Evolutionary conservation across 2,888 invertebrate species (phyloP).

Genomic region (Thereva unica): DNA sequence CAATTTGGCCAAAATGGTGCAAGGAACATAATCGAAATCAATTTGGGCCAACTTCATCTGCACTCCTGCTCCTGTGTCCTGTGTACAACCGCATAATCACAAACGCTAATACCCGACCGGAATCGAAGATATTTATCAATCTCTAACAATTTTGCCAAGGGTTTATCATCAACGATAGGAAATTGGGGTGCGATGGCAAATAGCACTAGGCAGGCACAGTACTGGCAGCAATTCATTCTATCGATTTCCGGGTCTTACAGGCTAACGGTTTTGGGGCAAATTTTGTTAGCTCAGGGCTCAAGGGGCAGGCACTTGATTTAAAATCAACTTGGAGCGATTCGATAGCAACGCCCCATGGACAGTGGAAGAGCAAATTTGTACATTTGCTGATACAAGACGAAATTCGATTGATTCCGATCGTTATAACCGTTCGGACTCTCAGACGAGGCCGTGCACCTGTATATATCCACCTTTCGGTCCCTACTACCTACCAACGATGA

Average conservation of each 20-base stretch:
- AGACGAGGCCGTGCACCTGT: neutral
- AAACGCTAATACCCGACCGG: neutral
- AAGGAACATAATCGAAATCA: too few species aligned
- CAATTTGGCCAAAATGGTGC: too few species aligned
- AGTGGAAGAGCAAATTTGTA: conserved; percentile 16
- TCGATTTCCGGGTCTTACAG: conserved; percentile 10
- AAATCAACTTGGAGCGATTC: conserved; percentile 28
- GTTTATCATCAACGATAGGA: neutral
- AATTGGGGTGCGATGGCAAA: neutral
- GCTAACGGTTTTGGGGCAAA: conserved; percentile 15
- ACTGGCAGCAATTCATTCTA: conserved; percentile 5
- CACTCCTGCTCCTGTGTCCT: too few species aligned
- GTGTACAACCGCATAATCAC: neutral
- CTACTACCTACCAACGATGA: neutral
- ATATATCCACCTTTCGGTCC: too few species aligned
- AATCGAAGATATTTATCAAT: neutral
- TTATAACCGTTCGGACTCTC: conserved; percentile 4
- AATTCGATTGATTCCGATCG: conserved; percentile 31
- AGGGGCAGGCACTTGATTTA: conserved; percentile 27
- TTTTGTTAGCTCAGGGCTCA: conserved; percentile 17
- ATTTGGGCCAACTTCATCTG: too few species aligned
- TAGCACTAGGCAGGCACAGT: neutral
- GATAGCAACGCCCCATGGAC: conserved; percentile 7
- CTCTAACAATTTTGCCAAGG: neutral
- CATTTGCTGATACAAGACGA: conserved; percentile 24